Evolutionary conservation across 1,140 invertebrate genomes (phyloP), one percentile per base, ranked within the genome.

Genomic region (Zaprionus gabonicus): DNA sequence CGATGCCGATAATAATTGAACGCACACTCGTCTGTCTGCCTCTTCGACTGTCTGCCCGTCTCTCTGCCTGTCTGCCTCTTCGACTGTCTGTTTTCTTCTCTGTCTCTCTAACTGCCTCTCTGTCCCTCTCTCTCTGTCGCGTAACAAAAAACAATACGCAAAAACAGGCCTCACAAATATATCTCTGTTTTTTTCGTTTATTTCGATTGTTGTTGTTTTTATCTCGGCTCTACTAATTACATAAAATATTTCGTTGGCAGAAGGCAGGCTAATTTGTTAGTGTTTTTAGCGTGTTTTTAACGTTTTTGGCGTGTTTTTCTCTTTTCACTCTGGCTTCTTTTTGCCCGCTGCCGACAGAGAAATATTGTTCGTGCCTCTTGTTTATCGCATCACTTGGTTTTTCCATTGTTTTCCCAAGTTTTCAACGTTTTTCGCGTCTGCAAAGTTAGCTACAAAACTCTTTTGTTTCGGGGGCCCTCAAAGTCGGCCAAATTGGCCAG

Each of bases 1-100:
- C 55, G 67, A 78, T 73, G 75, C 76, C 82, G 77, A 86, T 80
- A 85, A 82, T 88, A 88, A 88, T 88, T 90, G 84, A 88, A 88
- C 85, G 78, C 65, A 65, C 55, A 38, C 28, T 78, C 63, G 78
- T 46, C 51, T 41, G 62, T 55, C 74, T 23, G 3, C 23, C 20
- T 23, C 7, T 27, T n/a, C n/a, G n/a, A n/a, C n/a, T n/a, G n/a
- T n/a, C 15, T 25, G 4, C n/a, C 38, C 9, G 7, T 31, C 28
- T 31, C 2, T 31, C 0, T 31, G 7, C 10, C 9, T 10, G 31
- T 31, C 31, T 9, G 28, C 6, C 6, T 13, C 13, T 55, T 5
- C 23, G 7, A 38, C 57, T 41, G 62, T 55, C 74, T 23, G 1
- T 49, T 9, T 23, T 4, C 6, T 12, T 34, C 20, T n/a, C 17